Conservation (phyloP, 2,888 invertebrate genomes). For the Apoderus coryli region DNA sequence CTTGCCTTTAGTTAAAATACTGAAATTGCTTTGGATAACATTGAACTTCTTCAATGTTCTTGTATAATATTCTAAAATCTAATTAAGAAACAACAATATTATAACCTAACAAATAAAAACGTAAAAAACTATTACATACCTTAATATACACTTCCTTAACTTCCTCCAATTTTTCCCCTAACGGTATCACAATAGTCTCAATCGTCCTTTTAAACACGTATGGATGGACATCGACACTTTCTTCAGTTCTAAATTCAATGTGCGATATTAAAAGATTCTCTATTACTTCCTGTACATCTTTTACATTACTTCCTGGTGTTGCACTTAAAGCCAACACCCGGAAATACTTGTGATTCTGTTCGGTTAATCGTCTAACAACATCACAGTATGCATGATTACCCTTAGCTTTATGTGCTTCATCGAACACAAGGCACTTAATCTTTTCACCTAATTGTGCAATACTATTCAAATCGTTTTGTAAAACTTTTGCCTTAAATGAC, state of each 20-base stretch:
- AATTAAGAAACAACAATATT: too few species aligned
- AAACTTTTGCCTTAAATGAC: too few species aligned
- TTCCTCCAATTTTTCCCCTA: slow-evolving; percentile 44
- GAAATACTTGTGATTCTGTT: slow-evolving; percentile 43
- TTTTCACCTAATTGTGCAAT: slow-evolving; percentile 52
- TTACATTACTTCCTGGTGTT: slow-evolving; percentile 79
- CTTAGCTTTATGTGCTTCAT: slow-evolving; percentile 85
- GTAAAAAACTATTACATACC: too few species aligned
- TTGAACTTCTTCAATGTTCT: slow-evolving; percentile 45
- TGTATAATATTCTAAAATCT: slow-evolving; percentile 52
- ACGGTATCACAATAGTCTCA: slow-evolving; percentile 63
- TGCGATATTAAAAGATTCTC: slow-evolving; percentile 73
- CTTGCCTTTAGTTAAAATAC: slow-evolving; percentile 43
- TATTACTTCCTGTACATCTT: slow-evolving; percentile 64
- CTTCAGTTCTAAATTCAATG: slow-evolving; percentile 76
- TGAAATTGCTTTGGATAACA: slow-evolving; percentile 42
- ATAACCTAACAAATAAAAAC: too few species aligned
- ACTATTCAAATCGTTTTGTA: slow-evolving; percentile 68
- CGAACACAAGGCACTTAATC: slow-evolving; percentile 77
- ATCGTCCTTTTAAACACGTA: slow-evolving; percentile 69
- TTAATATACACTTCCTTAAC: slow-evolving; percentile 43
- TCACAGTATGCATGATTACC: slow-evolving; percentile 89
- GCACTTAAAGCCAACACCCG: slow-evolving; percentile 83
- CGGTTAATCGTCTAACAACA: slow-evolving; percentile 43
- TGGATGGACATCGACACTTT: slow-evolving; percentile 67